These are phyloP conservation scores for Alloscopus bannaensis DNA, from an alignment of 2,888 invertebrate genomes.

Conservation along the genomic window DNA sequence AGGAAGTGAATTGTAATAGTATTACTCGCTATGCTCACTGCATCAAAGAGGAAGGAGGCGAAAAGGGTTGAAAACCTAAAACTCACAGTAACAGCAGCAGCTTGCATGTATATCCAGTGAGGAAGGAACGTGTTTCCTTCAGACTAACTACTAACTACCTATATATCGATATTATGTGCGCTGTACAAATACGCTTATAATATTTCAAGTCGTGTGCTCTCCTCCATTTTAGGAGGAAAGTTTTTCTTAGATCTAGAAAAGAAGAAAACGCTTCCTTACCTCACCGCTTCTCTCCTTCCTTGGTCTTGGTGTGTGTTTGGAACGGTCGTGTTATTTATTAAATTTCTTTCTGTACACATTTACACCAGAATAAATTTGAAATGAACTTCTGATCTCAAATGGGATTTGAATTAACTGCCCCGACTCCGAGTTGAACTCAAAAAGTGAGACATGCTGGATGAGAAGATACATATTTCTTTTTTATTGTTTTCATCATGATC, in stretches of 20 bases:
- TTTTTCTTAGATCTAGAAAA: too few relatives aligned
- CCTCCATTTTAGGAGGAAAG: too few relatives aligned
- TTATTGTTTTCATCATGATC: slow-evolving; percentile 14
- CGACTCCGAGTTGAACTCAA: slow-evolving; percentile 15
- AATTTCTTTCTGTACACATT: slow-evolving; percentile 3
- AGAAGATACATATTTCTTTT: slow-evolving; percentile 27
- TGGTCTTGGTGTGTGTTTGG: too few relatives aligned
- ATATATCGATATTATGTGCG: too few relatives aligned
- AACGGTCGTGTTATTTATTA: slow-evolving; percentile 13
- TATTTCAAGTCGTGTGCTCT: too few relatives aligned
- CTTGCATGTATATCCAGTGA: neutral
- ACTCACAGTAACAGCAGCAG: slow-evolving; percentile 7
- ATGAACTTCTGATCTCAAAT: slow-evolving; percentile 45
- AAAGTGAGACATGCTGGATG: slow-evolving; percentile 24
- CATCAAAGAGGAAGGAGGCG: slow-evolving; percentile 26
- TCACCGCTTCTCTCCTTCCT: too few relatives aligned
- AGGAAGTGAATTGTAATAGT: slow-evolving; percentile 64
- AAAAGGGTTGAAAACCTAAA: slow-evolving; percentile 31
- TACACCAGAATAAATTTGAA: slow-evolving; percentile 36
- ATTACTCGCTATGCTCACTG: slow-evolving; percentile 32
- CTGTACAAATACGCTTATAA: too few relatives aligned
- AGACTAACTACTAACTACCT: too few relatives aligned
- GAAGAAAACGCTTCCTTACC: too few relatives aligned
- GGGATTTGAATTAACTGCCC: slow-evolving; percentile 46
- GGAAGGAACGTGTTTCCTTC: slow-evolving; percentile 32